Evolutionary conservation across 2,113 vertebrate genomes (phyloP).

Genomic region (Acrocephalus kingi): DNA sequence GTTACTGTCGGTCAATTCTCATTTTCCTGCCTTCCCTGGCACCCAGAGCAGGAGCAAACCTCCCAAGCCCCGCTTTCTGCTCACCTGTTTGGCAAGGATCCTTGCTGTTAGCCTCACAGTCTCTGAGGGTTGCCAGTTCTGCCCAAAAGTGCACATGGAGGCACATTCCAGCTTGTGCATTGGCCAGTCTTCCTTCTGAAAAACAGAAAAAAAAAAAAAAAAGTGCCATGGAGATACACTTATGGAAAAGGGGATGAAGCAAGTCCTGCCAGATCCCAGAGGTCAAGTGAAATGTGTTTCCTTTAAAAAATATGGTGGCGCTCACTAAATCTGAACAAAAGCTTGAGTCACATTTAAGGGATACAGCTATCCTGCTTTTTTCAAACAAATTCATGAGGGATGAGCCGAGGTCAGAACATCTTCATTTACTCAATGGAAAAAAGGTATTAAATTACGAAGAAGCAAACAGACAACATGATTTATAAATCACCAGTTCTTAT

Average conservation of each 20-base stretch:
- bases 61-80: not conserved
- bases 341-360: conserved; percentile 27
- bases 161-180: conserved; percentile 97
- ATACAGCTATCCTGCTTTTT: conserved; percentile 7
- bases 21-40: conserved; percentile 29
- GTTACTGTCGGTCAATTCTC: not conserved
- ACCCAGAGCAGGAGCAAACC: not conserved
- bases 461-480: conserved; percentile 44
- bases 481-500: conserved; percentile 49
- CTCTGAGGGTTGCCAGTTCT: conserved; percentile 93
- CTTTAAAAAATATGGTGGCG: conserved; percentile 51
- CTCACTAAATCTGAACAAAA: conserved; percentile 51
- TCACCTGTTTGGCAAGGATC: conserved; percentile 92
- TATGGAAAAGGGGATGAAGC: conserved; percentile 29
- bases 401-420: conserved; percentile 36
- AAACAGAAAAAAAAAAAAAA: not conserved
- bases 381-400: not conserved
- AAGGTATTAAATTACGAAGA: not conserved
- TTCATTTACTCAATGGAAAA: not conserved
- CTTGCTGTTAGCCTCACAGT: conserved; percentile 88
- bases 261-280: conserved; percentile 23
- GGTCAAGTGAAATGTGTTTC: conserved; percentile 73
- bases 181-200: conserved; percentile 91
- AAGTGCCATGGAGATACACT: not conserved
- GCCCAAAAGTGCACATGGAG: conserved; percentile 86